A percentile compares a stretch with the other conserved stretches of the same genome.
Evolutionary conservation across 2,113 vertebrate species (phyloP).

Genomic region (Oncorhynchus gorbuscha): DNA sequence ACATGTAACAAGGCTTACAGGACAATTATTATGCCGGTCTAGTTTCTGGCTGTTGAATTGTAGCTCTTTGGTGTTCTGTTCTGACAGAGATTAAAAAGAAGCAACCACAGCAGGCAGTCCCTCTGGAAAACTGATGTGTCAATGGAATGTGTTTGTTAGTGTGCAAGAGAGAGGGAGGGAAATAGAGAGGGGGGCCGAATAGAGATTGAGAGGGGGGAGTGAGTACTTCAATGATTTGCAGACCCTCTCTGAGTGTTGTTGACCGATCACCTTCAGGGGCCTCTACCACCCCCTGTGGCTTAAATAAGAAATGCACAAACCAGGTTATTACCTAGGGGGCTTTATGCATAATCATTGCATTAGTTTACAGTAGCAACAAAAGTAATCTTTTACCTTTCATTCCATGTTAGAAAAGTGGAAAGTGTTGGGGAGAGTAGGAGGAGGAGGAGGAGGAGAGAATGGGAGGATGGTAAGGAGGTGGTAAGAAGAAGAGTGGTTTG

Average conservation of each 20-base stretch:
- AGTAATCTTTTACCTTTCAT: not conserved
- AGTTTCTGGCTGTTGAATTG: not conserved
- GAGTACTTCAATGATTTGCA: not conserved
- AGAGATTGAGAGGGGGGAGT: not conserved
- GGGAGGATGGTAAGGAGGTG: not conserved
- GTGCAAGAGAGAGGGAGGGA: not conserved
- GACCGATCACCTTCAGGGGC: not conserved
- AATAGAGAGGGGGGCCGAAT: not conserved
- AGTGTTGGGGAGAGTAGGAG: not conserved
- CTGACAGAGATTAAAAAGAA: not conserved
- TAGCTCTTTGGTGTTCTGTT: not conserved
- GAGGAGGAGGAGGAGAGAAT: not conserved
- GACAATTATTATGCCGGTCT: not conserved
- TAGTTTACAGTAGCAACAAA: not conserved
- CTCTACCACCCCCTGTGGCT: constrained; percentile 31
- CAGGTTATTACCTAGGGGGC: not conserved
- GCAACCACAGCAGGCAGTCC: not conserved
- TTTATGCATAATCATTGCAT: not conserved
- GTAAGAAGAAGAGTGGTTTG: constrained; percentile 1
- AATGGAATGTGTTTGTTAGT: constrained; percentile 9
- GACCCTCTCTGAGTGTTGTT: not conserved
- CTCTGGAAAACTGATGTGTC: not conserved
- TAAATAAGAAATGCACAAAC: not conserved
- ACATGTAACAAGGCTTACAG: not conserved
- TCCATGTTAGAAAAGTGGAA: not conserved